Base-by-base conservation (phyloP, 2,797 vertebrate species). In the Mormyrus proboscirostris region DNA sequence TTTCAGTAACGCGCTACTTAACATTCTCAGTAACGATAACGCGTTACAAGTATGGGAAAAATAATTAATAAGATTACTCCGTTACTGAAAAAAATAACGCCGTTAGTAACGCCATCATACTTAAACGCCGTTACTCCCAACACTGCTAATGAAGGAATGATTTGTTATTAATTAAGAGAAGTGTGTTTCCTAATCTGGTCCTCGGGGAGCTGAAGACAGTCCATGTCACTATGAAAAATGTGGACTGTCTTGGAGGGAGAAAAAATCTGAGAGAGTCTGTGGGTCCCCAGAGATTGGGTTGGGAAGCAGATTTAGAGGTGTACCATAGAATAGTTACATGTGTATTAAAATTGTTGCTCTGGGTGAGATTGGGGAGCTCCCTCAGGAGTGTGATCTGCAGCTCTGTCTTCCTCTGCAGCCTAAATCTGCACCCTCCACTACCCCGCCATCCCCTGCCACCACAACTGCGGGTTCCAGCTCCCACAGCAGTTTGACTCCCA, bases 361-460 rank as follows among this genome's bases (percentile, higher is more conserved):
- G 47, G n/a, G 7, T 22, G 22, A 50, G 44, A 84, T 84, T n/a
- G 8, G 7, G 50, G 16, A 10, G 47, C 19, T 22, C 14, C 38
- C 38, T 8, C 29, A n/a, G 7, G 38, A 44, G 73, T 79, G 14
- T 44, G 16, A 41, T 41, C 69, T 76, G 16, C 16, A 19, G 73
- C 49, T 84, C 82, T 29, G 22, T 14, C 47, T n/a, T 50, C 82
- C 82, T 90, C 88, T 19, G 0, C 88, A 99, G 98, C 95, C 97
- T 92, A 99, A 99, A 96, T 92, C 96, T 33, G 93, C 96, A 88
- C 83, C 96, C 10, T 91, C 95, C 44, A 90, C 93, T 19, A 53
- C 94, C 6, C 93, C 92, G 88, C 88, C 96, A 57, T 90, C 94
- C 88, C 88, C 96, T 90, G 91, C 93, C 88, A 91, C 82, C 29